Conservation (phyloP, 2,113 vertebrate genomes). For the Protobothrops flavoviridis region DNA sequence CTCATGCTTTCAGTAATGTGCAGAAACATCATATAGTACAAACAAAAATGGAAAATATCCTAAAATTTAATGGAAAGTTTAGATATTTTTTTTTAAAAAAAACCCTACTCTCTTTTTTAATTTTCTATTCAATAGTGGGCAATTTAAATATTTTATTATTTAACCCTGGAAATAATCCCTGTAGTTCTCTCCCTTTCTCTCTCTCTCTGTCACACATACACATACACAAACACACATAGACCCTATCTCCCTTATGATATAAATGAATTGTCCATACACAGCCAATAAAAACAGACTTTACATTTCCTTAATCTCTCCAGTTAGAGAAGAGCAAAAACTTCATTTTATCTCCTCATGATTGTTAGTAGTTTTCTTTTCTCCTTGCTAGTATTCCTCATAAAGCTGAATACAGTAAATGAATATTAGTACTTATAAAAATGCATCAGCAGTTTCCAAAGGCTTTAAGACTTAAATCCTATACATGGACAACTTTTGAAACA, state of each 20-base stretch:
- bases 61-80: background rate
- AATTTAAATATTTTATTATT: background rate
- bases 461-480: conserved; percentile 31
- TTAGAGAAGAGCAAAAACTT: background rate
- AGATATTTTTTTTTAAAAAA: background rate
- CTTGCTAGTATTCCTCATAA: conserved; percentile 29
- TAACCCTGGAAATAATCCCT: background rate
- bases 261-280: background rate
- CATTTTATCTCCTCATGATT: conserved; percentile 29
- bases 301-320: background rate
- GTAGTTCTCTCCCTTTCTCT: background rate
- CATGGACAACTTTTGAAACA: conserved; percentile 32
- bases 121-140: background rate
- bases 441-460: conserved; percentile 42
- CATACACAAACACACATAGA: background rate
- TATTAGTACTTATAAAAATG: conserved; percentile 53
- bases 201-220: background rate
- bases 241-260: background rate
- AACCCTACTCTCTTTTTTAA: background rate
- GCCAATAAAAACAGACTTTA: background rate
- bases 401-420: conserved; percentile 47
- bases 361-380: conserved; percentile 7
- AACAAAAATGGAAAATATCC: background rate
- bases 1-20: background rate
- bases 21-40: background rate